Evolutionary conservation across 2,797 vertebrate species (phyloP).

Genomic region (Tympanoctomys barrerae): DNA sequence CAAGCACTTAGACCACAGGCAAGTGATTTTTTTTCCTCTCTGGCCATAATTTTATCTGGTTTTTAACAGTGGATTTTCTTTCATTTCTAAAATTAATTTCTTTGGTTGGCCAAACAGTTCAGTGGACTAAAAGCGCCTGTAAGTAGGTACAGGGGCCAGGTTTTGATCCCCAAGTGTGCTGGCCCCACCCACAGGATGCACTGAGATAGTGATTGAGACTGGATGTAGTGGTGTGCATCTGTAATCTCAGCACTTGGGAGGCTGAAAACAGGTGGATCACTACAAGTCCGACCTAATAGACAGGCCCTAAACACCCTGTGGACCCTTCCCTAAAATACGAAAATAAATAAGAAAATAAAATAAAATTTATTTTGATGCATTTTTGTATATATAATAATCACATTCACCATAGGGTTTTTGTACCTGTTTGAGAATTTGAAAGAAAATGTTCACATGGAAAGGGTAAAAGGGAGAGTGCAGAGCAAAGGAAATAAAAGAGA

Average conservation of each 20-base stretch:
- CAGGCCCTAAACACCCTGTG: too few species aligned
- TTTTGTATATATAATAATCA: neutral
- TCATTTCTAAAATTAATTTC: neutral
- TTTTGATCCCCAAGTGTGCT: too few species aligned
- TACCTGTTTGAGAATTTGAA: neutral
- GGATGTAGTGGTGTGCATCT: too few species aligned
- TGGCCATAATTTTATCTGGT: neutral
- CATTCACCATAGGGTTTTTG: neutral
- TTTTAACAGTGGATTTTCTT: slow-evolving; percentile 14
- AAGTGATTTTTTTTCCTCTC: neutral
- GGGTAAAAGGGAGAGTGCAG: neutral
- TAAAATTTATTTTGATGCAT: neutral
- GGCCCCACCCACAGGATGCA: too few species aligned
- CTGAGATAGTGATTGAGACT: too few species aligned
- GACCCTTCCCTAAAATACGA: too few species aligned
- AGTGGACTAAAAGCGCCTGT: too few species aligned
- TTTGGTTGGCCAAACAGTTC: neutral
- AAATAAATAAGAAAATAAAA: too few species aligned
- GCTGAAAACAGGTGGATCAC: too few species aligned
- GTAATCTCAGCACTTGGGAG: too few species aligned
- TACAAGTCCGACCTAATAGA: too few species aligned
- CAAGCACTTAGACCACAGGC: neutral
- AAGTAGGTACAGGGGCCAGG: too few species aligned
- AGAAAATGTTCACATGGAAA: neutral
- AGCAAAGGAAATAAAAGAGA: neutral